Evolutionary conservation across 2,113 vertebrate species (phyloP).

Genomic region (Cyphomyrus discorhynchus): DNA sequence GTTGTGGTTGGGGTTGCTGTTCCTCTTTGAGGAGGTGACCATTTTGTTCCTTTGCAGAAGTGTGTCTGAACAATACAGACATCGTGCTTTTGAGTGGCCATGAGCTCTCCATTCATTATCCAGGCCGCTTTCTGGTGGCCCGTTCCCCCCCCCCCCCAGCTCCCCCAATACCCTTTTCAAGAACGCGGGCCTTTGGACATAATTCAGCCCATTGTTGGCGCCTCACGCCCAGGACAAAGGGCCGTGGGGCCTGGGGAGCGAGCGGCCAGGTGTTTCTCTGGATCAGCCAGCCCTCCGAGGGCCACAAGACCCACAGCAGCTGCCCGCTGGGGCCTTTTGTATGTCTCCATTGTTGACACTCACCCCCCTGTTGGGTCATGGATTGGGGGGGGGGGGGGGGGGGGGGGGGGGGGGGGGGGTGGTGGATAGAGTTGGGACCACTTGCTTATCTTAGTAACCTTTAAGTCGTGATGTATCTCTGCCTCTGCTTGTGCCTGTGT

Average conservation of each 20-base stretch:
- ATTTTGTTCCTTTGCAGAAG: slow-evolving; percentile 25
- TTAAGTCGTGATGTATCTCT: slow-evolving; percentile 71
- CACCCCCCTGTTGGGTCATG: slow-evolving; percentile 84
- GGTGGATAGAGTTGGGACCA: slow-evolving; percentile 59
- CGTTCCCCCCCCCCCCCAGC: slow-evolving; percentile 18
- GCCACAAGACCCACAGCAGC: slow-evolving; percentile 82
- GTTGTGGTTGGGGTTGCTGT: neutral
- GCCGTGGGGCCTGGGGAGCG: slow-evolving; percentile 65
- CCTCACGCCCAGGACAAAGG: slow-evolving; percentile 54
- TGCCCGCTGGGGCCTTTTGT: slow-evolving; percentile 89
- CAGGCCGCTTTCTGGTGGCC: neutral
- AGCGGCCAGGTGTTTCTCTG: slow-evolving; percentile 91
- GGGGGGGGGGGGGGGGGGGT: slow-evolving; percentile 74
- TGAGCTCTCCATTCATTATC: slow-evolving; percentile 9
- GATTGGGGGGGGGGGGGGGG: slow-evolving; percentile 76
- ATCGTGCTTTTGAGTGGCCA: neutral
- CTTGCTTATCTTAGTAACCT: slow-evolving; percentile 76
- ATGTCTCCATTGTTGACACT: slow-evolving; percentile 78
- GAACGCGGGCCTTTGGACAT: slow-evolving; percentile 46
- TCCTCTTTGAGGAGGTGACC: slow-evolving; percentile 4
- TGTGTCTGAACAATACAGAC: slow-evolving; percentile 21
- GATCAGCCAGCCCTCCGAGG: slow-evolving; percentile 80
- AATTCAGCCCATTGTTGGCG: slow-evolving; percentile 50
- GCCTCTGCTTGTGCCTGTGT: slow-evolving; percentile 50
- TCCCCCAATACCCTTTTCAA: slow-evolving; percentile 46